These are phyloP conservation scores for Trogon melanurus DNA, from an alignment of 2,113 vertebrate species.

Conservation along the genomic window DNA sequence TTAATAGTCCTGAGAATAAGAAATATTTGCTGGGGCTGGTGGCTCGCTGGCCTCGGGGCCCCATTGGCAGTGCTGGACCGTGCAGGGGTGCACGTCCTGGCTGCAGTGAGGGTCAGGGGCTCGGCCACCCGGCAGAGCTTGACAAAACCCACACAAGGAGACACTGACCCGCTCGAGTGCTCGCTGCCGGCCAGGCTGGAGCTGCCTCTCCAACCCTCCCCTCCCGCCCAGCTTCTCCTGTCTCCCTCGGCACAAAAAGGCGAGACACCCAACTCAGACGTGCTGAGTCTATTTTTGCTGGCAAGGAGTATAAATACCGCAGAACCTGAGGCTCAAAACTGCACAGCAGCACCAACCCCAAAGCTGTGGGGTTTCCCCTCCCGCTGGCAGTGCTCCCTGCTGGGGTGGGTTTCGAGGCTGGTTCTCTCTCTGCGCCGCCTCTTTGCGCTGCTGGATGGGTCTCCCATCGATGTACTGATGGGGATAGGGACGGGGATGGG, in stretches of 20 bases:
- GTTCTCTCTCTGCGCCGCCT: fast-evolving
- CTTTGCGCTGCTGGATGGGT: not conserved
- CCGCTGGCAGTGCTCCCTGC: fast-evolving
- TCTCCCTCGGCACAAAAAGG: not conserved
- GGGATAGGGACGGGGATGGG: fast-evolving
- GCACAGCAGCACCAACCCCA: not conserved
- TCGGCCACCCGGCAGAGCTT: not conserved
- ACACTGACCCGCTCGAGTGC: fast-evolving
- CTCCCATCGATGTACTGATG: fast-evolving
- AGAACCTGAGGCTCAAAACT: not conserved
- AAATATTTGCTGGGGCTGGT: not conserved
- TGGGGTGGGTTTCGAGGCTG: not conserved
- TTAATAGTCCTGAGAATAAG: not conserved
- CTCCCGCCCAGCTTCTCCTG: not conserved
- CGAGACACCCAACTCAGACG: not conserved
- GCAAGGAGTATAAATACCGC: not conserved
- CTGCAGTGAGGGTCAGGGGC: fast-evolving
- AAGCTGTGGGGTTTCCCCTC: not conserved
- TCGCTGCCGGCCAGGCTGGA: fast-evolving
- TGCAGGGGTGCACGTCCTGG: not conserved
- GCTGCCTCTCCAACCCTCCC: not conserved
- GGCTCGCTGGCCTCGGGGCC: not conserved
- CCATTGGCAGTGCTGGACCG: fast-evolving
- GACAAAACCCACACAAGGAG: fast-evolving
- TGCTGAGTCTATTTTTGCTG: not conserved